Evolutionary conservation across 2,113 vertebrate species (phyloP).

Genomic region (Nibea coibor): DNA sequence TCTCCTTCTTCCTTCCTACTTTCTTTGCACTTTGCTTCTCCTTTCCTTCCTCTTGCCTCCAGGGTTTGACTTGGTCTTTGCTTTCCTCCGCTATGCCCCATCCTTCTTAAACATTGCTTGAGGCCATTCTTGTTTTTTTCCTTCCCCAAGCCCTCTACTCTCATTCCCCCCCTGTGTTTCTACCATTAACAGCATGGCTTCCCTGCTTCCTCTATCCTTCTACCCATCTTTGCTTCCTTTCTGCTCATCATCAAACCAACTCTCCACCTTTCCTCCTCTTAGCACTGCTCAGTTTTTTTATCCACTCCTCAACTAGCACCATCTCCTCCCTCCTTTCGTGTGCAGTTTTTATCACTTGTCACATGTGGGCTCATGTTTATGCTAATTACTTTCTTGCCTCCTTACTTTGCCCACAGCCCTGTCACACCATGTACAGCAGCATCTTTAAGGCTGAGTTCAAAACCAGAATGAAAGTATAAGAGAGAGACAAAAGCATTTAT

Average conservation of each 20-base stretch:
- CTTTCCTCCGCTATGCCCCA: constrained; percentile 31
- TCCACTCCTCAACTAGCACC: constrained; percentile 28
- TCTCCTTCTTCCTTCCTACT: background rate
- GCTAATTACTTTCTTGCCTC: constrained; percentile 46
- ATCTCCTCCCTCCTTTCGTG: constrained; percentile 7
- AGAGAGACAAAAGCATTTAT: constrained; percentile 10
- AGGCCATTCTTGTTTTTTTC: constrained; percentile 36
- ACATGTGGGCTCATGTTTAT: constrained; percentile 52
- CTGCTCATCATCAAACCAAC: constrained; percentile 5
- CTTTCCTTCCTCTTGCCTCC: constrained; percentile 24
- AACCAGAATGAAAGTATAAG: constrained; percentile 7
- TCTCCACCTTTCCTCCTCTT: background rate
- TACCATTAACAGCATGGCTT: background rate
- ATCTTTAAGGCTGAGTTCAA: background rate
- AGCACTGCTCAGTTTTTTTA: background rate
- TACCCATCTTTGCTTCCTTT: background rate
- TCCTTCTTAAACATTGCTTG: constrained; percentile 25
- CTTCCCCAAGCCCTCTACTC: constrained; percentile 11
- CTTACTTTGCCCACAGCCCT: constrained; percentile 42
- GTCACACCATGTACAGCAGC: constrained; percentile 39
- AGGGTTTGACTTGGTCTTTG: constrained; percentile 41
- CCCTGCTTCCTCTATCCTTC: background rate
- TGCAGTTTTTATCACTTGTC: constrained; percentile 31
- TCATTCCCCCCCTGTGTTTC: background rate
- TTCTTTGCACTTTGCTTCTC: background rate